Base-by-base conservation (phyloP, 2,888 invertebrate genomes). In the Tenthredo livida region DNA sequence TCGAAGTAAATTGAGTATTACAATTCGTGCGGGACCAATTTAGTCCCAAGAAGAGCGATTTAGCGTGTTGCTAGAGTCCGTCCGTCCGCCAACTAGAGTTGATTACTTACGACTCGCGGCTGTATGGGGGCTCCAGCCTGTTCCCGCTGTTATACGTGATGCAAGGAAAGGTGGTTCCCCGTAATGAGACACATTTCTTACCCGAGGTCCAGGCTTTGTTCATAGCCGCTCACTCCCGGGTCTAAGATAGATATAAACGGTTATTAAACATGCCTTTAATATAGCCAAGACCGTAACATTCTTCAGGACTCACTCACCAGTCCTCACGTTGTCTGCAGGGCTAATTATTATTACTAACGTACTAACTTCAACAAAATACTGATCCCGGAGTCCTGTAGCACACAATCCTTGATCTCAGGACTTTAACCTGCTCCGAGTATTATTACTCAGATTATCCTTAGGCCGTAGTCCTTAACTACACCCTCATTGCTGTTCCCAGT, bases 181-280 rank as follows among this genome's bases (percentile, higher is more conserved):
- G 78, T 89, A 89, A 89, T 89, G 89, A 89, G 88, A 88, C 87
- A 86, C 86, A 87, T 88, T 89, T 89, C 88, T 89, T 89, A 89
- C 61, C 67, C 73, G 73, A 83, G 83, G 84, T 43, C 40, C 54
- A 37, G 33, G 85, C 88, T 89, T 89, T 88, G 87, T 87, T 82
- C 86, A 85, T 75, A 83, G 87, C 88, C 89, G 87, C 88, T 84
- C 87, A 84, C 87, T 86, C 85, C 84, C 84, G 40, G 50, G 83
- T 43, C 54, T 29, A 15, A 43, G 50, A 77, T 77, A 77, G 77
- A 77, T 77, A 77, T 77, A 77, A 77, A 77, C 77, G 77, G 77
- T 77, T 77, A 77, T 77, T 77, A 77, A 77, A 77, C 77, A 77
- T 77, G 77, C 77, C 54, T 77, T 54, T 54, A 50, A 29, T 73